Conservation (phyloP, 2,888 invertebrate genomes). For the Lasioglossum leucozonium region DNA sequence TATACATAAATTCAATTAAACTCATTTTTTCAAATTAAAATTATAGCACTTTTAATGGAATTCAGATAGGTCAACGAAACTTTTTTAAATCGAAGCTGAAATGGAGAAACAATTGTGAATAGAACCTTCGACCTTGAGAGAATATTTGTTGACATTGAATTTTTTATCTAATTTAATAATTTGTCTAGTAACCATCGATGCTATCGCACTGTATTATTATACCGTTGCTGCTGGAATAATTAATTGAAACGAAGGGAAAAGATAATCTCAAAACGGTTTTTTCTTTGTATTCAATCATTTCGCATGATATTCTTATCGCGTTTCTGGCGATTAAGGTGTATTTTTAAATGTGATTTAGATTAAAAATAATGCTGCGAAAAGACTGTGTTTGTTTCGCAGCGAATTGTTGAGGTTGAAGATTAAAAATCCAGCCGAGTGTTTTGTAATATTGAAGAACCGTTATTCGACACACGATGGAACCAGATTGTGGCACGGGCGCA, state of each 20-base stretch:
- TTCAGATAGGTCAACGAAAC: too few relatives aligned
- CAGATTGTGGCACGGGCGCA: constrained; percentile 14
- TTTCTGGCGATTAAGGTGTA: not conserved
- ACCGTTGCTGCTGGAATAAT: not conserved
- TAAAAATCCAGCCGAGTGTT: too few relatives aligned
- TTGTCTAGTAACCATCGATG: not conserved
- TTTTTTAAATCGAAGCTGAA: not conserved
- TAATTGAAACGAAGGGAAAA: not conserved
- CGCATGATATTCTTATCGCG: not conserved
- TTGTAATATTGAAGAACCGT: too few relatives aligned
- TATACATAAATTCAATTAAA: too few relatives aligned
- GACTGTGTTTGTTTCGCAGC: too few relatives aligned
- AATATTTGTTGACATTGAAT: not conserved
- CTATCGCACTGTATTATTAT: not conserved
- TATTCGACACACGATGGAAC: constrained; percentile 22
- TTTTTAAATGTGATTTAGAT: not conserved
- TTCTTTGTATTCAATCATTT: not conserved
- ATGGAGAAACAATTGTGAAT: not conserved
- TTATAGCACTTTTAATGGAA: too few relatives aligned
- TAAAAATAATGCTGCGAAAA: not conserved
- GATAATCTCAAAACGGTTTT: not conserved
- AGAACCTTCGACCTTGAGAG: not conserved
- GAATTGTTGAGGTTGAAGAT: too few relatives aligned
- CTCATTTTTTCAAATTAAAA: too few relatives aligned
- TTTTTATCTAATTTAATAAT: too few relatives aligned